Percentiles rank a stretch among this genome's conserved stretches.
Evolutionary conservation across 2,113 vertebrate species (phyloP).

Genomic region (Hymenochirus boettgeri): DNA sequence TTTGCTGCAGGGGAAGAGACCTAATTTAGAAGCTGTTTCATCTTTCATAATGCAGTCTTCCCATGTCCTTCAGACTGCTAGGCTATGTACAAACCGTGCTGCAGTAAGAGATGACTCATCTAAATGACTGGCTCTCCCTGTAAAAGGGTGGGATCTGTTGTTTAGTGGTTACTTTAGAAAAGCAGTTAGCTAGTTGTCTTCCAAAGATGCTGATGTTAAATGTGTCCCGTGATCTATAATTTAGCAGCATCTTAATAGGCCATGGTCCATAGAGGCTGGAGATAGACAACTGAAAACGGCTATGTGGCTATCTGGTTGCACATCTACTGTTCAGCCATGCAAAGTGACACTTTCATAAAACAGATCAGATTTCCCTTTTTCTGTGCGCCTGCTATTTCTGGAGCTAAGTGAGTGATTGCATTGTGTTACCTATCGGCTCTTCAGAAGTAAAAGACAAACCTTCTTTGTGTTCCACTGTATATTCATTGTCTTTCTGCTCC

Average conservation of each 20-base stretch:
- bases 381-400: constrained; percentile 18
- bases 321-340: constrained; percentile 27
- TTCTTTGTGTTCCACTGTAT: constrained; percentile 12
- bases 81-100: constrained; percentile 18
- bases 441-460: constrained; percentile 16
- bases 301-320: constrained; percentile 33
- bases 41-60: constrained; percentile 15
- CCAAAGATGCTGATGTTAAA: constrained; percentile 36
- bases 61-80: constrained; percentile 11
- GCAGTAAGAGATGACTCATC: constrained; percentile 35
- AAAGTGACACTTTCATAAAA: constrained; percentile 36
- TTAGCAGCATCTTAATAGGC: constrained; percentile 30
- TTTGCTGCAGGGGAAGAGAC: constrained; percentile 2
- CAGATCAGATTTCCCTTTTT: constrained; percentile 21
- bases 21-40: constrained; percentile 10
- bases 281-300: constrained; percentile 24
- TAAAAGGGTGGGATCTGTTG: constrained; percentile 24
- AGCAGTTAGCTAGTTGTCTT: constrained; percentile 21
- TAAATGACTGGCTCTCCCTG: constrained; percentile 25
- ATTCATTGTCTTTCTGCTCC: constrained; percentile 28
- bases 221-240: constrained; percentile 36
- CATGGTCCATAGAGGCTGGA: constrained; percentile 16
- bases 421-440: constrained; percentile 31
- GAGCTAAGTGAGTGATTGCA: constrained; percentile 23
- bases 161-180: constrained; percentile 15